Percentiles rank a stretch among this genome's conserved stretches.
These are phyloP conservation scores for Physella acuta DNA, from an alignment of 1,140 invertebrate genomes.

Conservation along the genomic window DNA sequence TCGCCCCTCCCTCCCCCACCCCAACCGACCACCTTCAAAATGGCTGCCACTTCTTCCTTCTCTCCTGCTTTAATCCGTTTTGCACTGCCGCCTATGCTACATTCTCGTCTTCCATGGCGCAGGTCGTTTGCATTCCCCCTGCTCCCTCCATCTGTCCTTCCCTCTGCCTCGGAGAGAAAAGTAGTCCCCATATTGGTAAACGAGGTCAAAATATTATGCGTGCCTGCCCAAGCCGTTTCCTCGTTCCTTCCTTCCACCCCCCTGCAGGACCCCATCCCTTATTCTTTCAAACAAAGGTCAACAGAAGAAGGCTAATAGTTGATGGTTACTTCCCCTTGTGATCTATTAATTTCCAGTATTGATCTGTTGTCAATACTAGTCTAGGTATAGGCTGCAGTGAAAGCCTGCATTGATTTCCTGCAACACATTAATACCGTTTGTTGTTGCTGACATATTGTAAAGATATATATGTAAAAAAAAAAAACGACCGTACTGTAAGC, in stretches of 20 bases:
- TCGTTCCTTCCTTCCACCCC: slow-evolving; percentile 21
- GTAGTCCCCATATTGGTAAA: slow-evolving; percentile 20
- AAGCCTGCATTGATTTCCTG: slow-evolving; percentile 20
- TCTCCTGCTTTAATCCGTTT: neutral
- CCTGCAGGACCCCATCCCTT: slow-evolving; percentile 19
- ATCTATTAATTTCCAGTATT: slow-evolving; percentile 22
- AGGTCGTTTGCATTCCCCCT: neutral
- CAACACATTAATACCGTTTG: neutral
- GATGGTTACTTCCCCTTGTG: slow-evolving; percentile 21
- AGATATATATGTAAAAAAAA: neutral
- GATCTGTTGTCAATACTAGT: slow-evolving; percentile 17
- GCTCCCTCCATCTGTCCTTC: slow-evolving; percentile 7
- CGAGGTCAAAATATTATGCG: slow-evolving; percentile 15
- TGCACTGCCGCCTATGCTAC: neutral
- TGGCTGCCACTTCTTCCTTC: slow-evolving; percentile 1
- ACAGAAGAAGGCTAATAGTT: slow-evolving; percentile 21
- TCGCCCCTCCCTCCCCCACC: neutral
- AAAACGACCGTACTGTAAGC: slow-evolving; percentile 1
- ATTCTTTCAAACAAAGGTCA: slow-evolving; percentile 26
- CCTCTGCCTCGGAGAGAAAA: slow-evolving; percentile 8
- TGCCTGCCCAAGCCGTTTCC: slow-evolving; percentile 14
- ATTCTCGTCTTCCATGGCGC: neutral
- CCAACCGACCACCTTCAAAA: neutral
- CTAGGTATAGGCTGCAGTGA: slow-evolving; percentile 10
- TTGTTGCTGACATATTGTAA: slow-evolving; percentile 17